Conservation (phyloP, 2,113 vertebrate species). For the Kryptolebias marmoratus region DNA sequence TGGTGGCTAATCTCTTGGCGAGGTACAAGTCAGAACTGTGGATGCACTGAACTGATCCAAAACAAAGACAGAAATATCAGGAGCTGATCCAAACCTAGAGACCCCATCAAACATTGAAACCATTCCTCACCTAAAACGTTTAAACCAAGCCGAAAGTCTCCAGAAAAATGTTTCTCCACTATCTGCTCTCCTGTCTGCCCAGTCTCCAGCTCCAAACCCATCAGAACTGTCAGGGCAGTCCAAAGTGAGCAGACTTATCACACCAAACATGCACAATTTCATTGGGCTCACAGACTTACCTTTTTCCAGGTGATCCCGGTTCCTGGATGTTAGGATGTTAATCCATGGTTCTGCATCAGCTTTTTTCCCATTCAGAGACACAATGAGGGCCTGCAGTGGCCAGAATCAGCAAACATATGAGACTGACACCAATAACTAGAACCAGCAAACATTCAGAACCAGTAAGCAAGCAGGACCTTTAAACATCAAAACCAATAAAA, state of each 20-base stretch:
- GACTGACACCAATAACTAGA: background rate
- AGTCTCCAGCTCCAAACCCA: conserved; percentile 59
- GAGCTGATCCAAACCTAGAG: background rate
- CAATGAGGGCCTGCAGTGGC: conserved; percentile 55
- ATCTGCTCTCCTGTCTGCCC: conserved; percentile 45
- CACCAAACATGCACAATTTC: background rate
- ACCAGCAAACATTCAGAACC: too few species aligned
- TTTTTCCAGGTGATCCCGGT: conserved; percentile 62
- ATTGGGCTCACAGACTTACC: conserved; percentile 43
- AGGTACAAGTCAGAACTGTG: conserved; percentile 63
- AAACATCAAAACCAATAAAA: background rate
- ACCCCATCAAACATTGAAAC: background rate
- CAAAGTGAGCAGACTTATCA: background rate
- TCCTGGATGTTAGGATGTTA: conserved; percentile 70
- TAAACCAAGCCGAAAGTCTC: conserved; percentile 70
- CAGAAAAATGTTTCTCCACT: conserved; percentile 71
- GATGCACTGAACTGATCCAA: conserved; percentile 67
- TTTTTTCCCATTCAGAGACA: conserved; percentile 70
- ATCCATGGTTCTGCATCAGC: conserved; percentile 66
- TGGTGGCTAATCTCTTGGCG: conserved; percentile 62
- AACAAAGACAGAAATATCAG: conserved; percentile 14
- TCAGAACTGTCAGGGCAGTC: conserved; percentile 60
- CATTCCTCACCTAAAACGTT: conserved; percentile 64
- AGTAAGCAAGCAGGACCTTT: background rate
- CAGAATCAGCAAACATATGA: background rate